Evolutionary conservation across 2,888 invertebrate species (phyloP).

Genomic region (Hydrotaea cyrtoneurina): DNA sequence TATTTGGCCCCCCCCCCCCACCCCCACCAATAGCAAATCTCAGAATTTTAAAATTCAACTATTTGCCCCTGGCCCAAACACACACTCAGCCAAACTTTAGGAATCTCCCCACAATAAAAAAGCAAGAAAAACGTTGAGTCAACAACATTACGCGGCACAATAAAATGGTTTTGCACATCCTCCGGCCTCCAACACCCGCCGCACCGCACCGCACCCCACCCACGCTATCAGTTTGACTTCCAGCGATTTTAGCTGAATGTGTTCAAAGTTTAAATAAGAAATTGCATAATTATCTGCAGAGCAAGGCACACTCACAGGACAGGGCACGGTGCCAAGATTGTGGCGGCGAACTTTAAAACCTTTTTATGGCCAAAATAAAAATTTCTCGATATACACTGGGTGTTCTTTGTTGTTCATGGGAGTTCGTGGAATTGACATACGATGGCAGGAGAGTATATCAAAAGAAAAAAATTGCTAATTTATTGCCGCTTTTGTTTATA

Average conservation of each 20-base stretch:
- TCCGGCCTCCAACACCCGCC: neutral
- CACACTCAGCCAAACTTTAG: neutral
- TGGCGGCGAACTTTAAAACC: neutral
- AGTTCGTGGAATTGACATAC: neutral
- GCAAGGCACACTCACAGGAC: too few species aligned
- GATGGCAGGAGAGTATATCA: too few species aligned
- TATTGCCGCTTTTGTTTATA: too few species aligned
- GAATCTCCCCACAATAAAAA: neutral
- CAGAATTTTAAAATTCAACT: neutral
- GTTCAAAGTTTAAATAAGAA: neutral
- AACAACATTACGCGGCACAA: constrained; percentile 1
- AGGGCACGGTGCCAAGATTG: constrained; percentile 8
- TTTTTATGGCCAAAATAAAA: neutral
- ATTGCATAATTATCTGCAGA: constrained; percentile 4
- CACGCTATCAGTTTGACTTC: neutral
- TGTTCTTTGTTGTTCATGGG: neutral
- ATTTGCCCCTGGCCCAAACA: neutral
- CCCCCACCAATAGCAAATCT: neutral
- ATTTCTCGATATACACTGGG: neutral
- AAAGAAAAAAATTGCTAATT: too few species aligned
- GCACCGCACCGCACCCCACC: neutral
- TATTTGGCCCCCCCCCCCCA: too few species aligned
- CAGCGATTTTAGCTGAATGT: neutral
- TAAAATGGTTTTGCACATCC: too few species aligned
- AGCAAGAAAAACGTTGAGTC: too few species aligned